Conservation (phyloP, 2,888 invertebrate species). For the Theodoxus fluviatilis region DNA sequence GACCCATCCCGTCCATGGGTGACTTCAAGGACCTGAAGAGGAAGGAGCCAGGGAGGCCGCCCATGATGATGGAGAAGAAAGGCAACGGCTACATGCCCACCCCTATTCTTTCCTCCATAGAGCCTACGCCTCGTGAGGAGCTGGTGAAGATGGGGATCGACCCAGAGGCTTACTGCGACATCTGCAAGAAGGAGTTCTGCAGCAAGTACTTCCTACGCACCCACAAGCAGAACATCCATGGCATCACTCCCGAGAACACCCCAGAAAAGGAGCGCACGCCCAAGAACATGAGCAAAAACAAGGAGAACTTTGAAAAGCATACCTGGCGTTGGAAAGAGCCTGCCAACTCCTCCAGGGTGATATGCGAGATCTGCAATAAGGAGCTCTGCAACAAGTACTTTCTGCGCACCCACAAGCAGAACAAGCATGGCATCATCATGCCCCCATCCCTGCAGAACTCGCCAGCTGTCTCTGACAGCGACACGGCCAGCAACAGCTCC, state of each 20-base stretch:
- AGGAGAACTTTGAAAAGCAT: slow-evolving; percentile 42
- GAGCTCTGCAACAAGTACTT: slow-evolving; percentile 66
- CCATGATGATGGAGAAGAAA: not conserved
- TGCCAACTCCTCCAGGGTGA: slow-evolving; percentile 57
- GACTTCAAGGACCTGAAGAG: too few relatives aligned
- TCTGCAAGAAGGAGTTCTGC: slow-evolving; percentile 97
- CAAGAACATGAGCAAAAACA: slow-evolving; percentile 25
- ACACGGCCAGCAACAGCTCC: slow-evolving; percentile 54
- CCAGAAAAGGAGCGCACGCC: slow-evolving; percentile 26
- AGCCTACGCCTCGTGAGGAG: slow-evolving; percentile 56
- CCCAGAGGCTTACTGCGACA: slow-evolving; percentile 65
- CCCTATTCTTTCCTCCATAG: too few relatives aligned
- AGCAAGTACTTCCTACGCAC: slow-evolving; percentile 97
- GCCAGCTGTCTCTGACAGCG: slow-evolving; percentile 49
- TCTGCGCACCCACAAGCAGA: slow-evolving; percentile 64
- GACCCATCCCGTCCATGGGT: too few relatives aligned
- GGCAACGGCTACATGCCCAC: too few relatives aligned
- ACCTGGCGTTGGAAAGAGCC: slow-evolving; percentile 62
- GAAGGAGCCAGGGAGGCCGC: slow-evolving; percentile 19
- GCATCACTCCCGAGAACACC: slow-evolving; percentile 73
- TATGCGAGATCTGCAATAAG: slow-evolving; percentile 64
- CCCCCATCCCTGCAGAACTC: slow-evolving; percentile 48
- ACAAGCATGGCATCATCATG: slow-evolving; percentile 63
- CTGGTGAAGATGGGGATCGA: slow-evolving; percentile 64
- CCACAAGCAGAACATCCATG: slow-evolving; percentile 97